Base-by-base conservation (phyloP, 2,113 vertebrate genomes). In the Varanus salvator region DNA sequence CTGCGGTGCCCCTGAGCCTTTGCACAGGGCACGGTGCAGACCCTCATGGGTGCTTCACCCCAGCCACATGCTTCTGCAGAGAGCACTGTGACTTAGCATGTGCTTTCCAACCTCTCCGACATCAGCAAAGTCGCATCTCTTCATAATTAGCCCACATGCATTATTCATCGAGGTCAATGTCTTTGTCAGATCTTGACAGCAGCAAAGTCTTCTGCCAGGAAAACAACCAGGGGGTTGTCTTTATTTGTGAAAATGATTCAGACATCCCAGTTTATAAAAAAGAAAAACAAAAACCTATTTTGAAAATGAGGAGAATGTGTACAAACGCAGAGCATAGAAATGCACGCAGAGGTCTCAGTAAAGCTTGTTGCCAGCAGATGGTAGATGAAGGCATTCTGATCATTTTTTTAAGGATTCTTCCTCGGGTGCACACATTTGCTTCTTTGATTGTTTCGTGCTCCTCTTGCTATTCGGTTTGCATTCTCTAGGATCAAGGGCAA, bases 131-230 rank as follows among this genome's bases (percentile, higher is more conserved):
- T 85, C 95, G 71, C 94, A 93, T 94, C 94, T 87, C 91, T 78
- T 94, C 95, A 85, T 96, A 96, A 97, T 97, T 97, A 97, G 93
- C 91, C 80, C 0, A 0, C 8, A 92, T 97, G 96, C 96, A 97
- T 97, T 96, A 97, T 96, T 95, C 95, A 96, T 95, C 25, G 88
- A 15, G 93, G 89, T 25, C 15, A 0, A 75, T 5, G 74, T 66
- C 75, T 95, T 93, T 91, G 74, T 95, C 90, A 90, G 91, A 83
- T 85, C 92, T 44, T 93, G 95, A 96, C 96, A 96, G 93, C 89
- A 1, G 0, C 85, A 93, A 95, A 88, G 94, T 76, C 21, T 93
- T 90, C 87, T 91, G 93, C 96, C 93, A 91, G 93, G 87, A 90
- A 94, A 95, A 93, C 84, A 84, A 1, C n/a, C 78, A 44, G 72